A percentile compares a stretch with the other conserved stretches of the same genome.
These are phyloP conservation scores for Takifugu rubripes DNA, from an alignment of 2,797 vertebrate species.

Conservation along the genomic window DNA sequence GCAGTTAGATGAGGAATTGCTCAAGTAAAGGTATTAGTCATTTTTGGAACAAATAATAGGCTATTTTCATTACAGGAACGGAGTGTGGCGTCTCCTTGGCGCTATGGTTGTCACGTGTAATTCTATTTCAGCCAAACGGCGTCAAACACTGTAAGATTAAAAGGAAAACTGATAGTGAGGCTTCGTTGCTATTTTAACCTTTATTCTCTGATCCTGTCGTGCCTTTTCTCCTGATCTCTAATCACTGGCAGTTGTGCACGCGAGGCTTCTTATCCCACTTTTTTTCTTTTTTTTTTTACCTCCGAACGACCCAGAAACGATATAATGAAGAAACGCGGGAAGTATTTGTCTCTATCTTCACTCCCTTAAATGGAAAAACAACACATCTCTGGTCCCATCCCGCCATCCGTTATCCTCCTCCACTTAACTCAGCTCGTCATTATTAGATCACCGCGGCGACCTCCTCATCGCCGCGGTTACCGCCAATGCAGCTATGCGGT, in stretches of 20 bases:
- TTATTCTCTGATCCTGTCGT: slow-evolving; percentile 37
- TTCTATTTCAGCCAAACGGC: slow-evolving; percentile 60
- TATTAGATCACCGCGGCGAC: slow-evolving; percentile 71
- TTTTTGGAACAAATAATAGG: slow-evolving; percentile 79
- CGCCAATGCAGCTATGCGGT: slow-evolving; percentile 31
- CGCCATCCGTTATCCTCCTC: slow-evolving; percentile 74
- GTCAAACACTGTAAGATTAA: slow-evolving; percentile 65
- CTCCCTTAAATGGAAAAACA: slow-evolving; percentile 58
- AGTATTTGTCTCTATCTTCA: slow-evolving; percentile 53
- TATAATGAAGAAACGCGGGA: slow-evolving; percentile 40
- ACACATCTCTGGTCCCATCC: slow-evolving; percentile 66
- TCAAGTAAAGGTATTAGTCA: slow-evolving; percentile 80
- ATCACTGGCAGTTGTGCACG: slow-evolving; percentile 1
- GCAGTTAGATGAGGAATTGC: slow-evolving; percentile 84
- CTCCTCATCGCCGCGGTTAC: slow-evolving; percentile 61
- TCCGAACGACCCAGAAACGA: slow-evolving; percentile 41
- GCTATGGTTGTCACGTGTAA: slow-evolving; percentile 64
- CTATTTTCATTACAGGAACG: slow-evolving; percentile 58
- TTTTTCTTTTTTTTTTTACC: slow-evolving; percentile 27
- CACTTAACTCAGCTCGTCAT: slow-evolving; percentile 71
- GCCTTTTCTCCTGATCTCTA: slow-evolving; percentile 31
- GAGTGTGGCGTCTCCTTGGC: slow-evolving; percentile 47
- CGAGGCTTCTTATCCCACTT: slow-evolving; percentile 29
- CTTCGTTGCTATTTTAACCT: slow-evolving; percentile 46
- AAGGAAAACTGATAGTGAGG: slow-evolving; percentile 43